Conservation (phyloP, 2,888 invertebrate species). For the Tiphia femorata region DNA sequence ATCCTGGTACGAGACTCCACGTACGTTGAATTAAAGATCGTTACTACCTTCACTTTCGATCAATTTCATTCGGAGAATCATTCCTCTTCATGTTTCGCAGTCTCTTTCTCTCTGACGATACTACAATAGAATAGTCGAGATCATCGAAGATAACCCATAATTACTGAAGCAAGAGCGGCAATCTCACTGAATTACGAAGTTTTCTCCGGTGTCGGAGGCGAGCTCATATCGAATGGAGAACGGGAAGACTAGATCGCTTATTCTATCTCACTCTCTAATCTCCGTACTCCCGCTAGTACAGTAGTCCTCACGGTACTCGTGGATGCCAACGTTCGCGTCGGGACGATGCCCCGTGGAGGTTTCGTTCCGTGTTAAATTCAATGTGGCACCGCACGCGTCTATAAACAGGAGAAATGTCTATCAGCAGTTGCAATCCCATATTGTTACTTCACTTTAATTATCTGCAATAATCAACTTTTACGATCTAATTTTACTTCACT, state of each 20-base stretch:
- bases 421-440: too few relatives aligned
- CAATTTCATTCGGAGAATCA: too few relatives aligned
- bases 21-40: too few relatives aligned
- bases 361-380: too few relatives aligned
- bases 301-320: background rate
- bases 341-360: too few relatives aligned
- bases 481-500: too few relatives aligned
- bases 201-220: background rate
- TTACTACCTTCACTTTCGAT: too few relatives aligned
- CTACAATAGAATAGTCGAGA: background rate
- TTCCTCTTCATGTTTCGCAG: background rate
- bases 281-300: background rate
- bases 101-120: conserved; percentile 5
- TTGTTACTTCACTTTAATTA: too few relatives aligned
- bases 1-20: too few relatives aligned
- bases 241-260: background rate
- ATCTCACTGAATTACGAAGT: conserved; percentile 28
- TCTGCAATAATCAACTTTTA: too few relatives aligned
- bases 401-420: too few relatives aligned
- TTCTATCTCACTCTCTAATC: conserved; percentile 8
- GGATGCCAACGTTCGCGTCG: background rate
- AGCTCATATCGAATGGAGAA: background rate
- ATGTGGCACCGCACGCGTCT: too few relatives aligned
- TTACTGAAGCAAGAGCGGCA: conserved; percentile 10
- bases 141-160: conserved; percentile 7